Percentiles rank a stretch among this genome's conserved stretches.
Evolutionary conservation across 1,140 invertebrate genomes (phyloP).

Genomic region (Lethrus apterus): DNA sequence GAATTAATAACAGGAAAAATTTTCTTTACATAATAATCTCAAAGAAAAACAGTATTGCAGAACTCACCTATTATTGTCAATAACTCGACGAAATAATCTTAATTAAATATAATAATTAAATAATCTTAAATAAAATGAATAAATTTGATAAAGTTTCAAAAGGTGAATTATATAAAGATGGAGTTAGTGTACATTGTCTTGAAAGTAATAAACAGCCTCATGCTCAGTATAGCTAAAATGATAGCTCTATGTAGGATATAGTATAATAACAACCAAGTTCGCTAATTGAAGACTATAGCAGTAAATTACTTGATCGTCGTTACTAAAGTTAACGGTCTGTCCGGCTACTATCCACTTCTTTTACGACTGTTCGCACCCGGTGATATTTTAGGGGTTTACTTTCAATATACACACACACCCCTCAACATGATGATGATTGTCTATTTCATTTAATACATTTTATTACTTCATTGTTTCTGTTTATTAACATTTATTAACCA

Average conservation of each 20-base stretch:
- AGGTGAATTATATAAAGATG: too few species aligned
- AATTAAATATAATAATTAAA: too few species aligned
- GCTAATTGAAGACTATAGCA: slow-evolving; percentile 32
- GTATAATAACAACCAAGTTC: slow-evolving; percentile 29
- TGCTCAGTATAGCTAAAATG: slow-evolving; percentile 3
- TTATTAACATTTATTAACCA: too few species aligned
- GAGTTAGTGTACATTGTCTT: slow-evolving; percentile 2
- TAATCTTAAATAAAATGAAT: too few species aligned
- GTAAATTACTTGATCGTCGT: slow-evolving; percentile 34
- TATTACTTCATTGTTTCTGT: too few species aligned
- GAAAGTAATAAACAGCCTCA: slow-evolving; percentile 10
- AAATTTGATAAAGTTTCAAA: too few species aligned
- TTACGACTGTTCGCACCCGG: slow-evolving; percentile 13
- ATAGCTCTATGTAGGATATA: slow-evolving; percentile 9
- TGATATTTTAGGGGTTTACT: slow-evolving; percentile 6
- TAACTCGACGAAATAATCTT: too few species aligned
- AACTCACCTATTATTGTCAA: too few species aligned
- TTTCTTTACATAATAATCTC: too few species aligned
- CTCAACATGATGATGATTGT: background rate
- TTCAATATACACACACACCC: background rate
- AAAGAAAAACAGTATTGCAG: too few species aligned
- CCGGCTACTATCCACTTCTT: slow-evolving; percentile 25
- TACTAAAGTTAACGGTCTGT: slow-evolving; percentile 32
- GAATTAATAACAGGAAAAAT: too few species aligned
- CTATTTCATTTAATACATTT: background rate